Evolutionary conservation across 2,888 invertebrate genomes (phyloP).

Genomic region (Heteropelma amictum): DNA sequence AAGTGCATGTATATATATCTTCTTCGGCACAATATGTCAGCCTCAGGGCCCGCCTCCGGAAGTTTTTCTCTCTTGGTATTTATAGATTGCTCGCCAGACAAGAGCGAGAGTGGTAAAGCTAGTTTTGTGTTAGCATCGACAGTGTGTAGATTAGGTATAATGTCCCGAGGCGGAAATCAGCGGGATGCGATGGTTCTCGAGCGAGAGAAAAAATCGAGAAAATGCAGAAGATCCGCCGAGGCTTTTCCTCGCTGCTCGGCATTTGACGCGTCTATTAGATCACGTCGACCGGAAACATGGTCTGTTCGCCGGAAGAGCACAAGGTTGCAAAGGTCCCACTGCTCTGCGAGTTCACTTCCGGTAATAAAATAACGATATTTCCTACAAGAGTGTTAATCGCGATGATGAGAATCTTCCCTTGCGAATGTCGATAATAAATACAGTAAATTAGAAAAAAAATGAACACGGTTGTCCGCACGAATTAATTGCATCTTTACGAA

Average conservation of each 20-base stretch:
- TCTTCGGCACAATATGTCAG: conserved; percentile 42
- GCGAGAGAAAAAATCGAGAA: conserved; percentile 3
- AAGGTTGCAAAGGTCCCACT: conserved; percentile 30
- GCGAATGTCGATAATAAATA: too few relatives aligned
- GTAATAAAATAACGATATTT: neutral
- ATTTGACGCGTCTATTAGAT: conserved; percentile 14
- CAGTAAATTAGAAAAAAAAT: too few relatives aligned
- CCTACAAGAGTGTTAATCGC: too few relatives aligned
- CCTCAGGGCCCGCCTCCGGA: conserved; percentile 43
- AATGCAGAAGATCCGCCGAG: neutral
- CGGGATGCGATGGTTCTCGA: conserved; percentile 11
- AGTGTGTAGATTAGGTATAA: conserved; percentile 21
- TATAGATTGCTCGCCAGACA: conserved; percentile 21
- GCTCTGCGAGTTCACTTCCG: conserved; percentile 20
- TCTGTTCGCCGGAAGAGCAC: conserved; percentile 43
- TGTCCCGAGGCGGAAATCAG: conserved; percentile 26
- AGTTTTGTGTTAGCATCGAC: conserved; percentile 4
- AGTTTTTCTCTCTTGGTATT: conserved; percentile 21
- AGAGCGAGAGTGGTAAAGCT: conserved; percentile 12
- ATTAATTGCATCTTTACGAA: too few relatives aligned
- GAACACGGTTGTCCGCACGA: too few relatives aligned
- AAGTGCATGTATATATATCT: conserved; percentile 39
- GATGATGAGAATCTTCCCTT: too few relatives aligned
- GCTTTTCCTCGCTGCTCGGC: neutral
- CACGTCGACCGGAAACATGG: conserved; percentile 37